These are phyloP conservation scores for Myrmophylax atrothorax DNA, from an alignment of 2,113 vertebrate species.

Conservation along the genomic window DNA sequence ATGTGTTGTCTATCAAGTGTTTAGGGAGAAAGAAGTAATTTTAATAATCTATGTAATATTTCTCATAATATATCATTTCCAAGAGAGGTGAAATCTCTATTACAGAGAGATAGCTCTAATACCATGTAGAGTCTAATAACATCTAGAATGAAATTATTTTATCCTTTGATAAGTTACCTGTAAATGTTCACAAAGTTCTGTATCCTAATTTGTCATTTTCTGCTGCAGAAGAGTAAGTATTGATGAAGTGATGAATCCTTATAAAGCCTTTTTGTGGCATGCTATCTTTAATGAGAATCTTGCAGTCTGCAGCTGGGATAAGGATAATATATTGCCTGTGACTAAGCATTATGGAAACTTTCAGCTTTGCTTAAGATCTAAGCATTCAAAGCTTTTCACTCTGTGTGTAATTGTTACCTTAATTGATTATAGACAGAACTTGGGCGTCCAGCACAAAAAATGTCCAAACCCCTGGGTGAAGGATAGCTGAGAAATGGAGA, in stretches of 20 bases:
- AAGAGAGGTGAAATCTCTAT: neutral
- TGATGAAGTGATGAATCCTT: neutral
- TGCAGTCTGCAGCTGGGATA: neutral
- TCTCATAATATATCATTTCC: neutral
- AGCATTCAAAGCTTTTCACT: neutral
- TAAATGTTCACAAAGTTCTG: neutral
- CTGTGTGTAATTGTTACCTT: neutral
- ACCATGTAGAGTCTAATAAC: neutral
- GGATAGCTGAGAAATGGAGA: neutral
- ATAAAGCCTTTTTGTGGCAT: neutral
- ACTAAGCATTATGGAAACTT: slow-evolving; percentile 1
- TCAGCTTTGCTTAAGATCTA: neutral
- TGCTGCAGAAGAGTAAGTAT: neutral
- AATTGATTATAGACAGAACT: neutral
- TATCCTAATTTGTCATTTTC: neutral
- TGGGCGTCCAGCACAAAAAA: neutral
- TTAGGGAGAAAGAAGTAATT: neutral
- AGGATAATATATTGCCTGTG: neutral
- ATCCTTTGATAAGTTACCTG: neutral
- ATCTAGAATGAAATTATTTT: neutral
- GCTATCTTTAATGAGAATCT: neutral
- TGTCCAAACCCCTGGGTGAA: neutral
- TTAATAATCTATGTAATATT: neutral
- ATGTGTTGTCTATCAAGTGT: neutral
- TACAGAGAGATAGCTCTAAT: neutral